phyloP scores from a whole-genome alignment of 2,888 invertebrate species.

The Metellina segmentata region DNA sequence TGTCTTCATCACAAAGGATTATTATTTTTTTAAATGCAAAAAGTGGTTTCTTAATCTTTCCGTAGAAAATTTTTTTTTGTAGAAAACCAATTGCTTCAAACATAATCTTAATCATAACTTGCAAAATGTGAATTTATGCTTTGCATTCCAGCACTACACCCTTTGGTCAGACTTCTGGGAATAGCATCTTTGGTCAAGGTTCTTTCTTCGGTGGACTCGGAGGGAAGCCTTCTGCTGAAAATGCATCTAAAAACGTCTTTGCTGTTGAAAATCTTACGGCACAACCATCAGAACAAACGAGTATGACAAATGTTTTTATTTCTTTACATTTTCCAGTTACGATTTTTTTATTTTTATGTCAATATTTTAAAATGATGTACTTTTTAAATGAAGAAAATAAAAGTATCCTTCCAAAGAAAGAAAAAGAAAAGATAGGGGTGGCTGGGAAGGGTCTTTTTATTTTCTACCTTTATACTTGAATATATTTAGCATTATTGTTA shows the following conservation, averaged over 20 bases:
- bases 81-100: background rate
- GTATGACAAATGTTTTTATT: background rate
- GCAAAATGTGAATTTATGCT: background rate
- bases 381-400: too few relatives aligned
- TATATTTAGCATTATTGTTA: too few relatives aligned
- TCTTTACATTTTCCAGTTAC: too few relatives aligned
- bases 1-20: background rate
- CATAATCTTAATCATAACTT: background rate
- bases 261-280: conserved; percentile 8
- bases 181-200: conserved; percentile 43
- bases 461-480: too few relatives aligned
- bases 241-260: conserved; percentile 76
- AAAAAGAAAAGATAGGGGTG: too few relatives aligned
- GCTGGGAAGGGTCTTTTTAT: too few relatives aligned
- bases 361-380: too few relatives aligned
- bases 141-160: conserved; percentile 7
- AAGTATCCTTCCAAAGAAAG: too few relatives aligned
- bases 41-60: background rate
- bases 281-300: background rate
- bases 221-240: conserved; percentile 72
- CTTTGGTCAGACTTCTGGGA: conserved; percentile 49
- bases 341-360: too few relatives aligned
- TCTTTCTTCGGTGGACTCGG: conserved; percentile 75
- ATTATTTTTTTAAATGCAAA: background rate
- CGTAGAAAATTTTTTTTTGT: background rate